phyloP scores from a whole-genome alignment of 2,113 vertebrate genomes.

The Monarcha castaneiventris region DNA sequence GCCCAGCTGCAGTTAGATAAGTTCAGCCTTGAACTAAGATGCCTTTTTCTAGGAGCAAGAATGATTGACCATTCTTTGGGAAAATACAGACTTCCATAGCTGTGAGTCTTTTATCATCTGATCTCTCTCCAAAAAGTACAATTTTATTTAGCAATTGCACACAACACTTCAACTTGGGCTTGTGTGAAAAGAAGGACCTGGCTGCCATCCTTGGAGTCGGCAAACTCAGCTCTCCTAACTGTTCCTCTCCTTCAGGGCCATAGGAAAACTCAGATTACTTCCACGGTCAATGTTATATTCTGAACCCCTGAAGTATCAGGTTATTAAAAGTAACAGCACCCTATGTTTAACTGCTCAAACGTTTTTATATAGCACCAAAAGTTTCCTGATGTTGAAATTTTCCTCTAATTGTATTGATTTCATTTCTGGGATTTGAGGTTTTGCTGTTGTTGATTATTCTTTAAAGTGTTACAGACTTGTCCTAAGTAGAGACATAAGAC shows the following conservation, averaged over 20 bases:
- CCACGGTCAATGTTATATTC: not conserved
- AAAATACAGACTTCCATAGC: not conserved
- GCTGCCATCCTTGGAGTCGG: not conserved
- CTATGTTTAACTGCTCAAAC: not conserved
- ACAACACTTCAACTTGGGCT: not conserved
- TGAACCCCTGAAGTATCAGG: not conserved
- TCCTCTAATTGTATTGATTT: not conserved
- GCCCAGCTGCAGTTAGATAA: not conserved
- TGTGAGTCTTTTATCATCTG: not conserved
- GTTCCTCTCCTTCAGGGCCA: not conserved
- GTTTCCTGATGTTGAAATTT: not conserved
- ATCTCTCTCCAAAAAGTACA: not conserved
- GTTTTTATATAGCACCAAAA: not conserved
- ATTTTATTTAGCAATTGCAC: not conserved
- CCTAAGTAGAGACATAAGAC: not conserved
- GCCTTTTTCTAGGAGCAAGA: not conserved
- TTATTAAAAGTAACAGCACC: not conserved
- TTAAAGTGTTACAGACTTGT: not conserved
- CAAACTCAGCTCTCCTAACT: not conserved
- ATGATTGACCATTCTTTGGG: not conserved
- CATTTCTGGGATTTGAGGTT: not conserved
- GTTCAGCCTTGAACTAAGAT: not conserved
- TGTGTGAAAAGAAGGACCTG: not conserved
- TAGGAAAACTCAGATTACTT: not conserved
- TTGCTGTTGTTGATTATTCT: not conserved